Evolutionary conservation across 2,888 invertebrate species (phyloP).

Genomic region (Gari tellinella): DNA sequence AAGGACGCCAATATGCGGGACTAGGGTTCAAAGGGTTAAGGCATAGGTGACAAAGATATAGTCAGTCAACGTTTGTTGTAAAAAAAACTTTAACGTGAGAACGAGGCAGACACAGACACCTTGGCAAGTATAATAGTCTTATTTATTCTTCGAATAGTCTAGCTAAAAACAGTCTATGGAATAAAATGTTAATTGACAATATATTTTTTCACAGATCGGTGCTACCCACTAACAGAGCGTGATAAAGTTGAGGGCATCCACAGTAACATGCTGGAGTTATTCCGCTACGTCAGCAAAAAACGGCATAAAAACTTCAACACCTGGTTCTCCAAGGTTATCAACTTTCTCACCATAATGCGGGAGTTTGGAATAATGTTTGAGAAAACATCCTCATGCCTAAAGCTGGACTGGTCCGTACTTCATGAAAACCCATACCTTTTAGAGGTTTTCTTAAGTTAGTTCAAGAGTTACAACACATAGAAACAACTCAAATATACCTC

Average conservation of each 20-base stretch:
- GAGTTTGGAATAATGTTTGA: constrained; percentile 48
- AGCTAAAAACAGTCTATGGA: too few relatives aligned
- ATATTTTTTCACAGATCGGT: constrained; percentile 39
- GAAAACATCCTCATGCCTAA: constrained; percentile 32
- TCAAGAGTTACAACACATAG: too few relatives aligned
- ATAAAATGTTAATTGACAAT: too few relatives aligned
- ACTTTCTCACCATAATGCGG: constrained; percentile 42
- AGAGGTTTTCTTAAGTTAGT: constrained; percentile 48
- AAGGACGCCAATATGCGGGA: too few relatives aligned
- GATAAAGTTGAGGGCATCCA: constrained; percentile 38
- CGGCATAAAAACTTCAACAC: constrained; percentile 33
- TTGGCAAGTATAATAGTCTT: too few relatives aligned
- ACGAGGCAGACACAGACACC: too few relatives aligned
- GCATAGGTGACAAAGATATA: too few relatives aligned
- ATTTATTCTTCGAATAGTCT: too few relatives aligned
- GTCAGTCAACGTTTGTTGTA: too few relatives aligned
- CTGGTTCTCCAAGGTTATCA: constrained; percentile 48
- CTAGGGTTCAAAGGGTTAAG: too few relatives aligned
- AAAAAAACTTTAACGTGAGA: too few relatives aligned
- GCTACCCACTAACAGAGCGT: constrained; percentile 27
- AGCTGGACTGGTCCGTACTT: constrained; percentile 50
- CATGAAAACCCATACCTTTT: constrained; percentile 44
- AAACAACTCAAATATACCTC: too few relatives aligned
- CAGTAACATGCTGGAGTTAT: constrained; percentile 30
- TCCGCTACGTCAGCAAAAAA: constrained; percentile 26